Evolutionary conservation across 2,888 invertebrate genomes (phyloP), one percentile per base, ranked within the genome.

Genomic region (Oligia latruncula): DNA sequence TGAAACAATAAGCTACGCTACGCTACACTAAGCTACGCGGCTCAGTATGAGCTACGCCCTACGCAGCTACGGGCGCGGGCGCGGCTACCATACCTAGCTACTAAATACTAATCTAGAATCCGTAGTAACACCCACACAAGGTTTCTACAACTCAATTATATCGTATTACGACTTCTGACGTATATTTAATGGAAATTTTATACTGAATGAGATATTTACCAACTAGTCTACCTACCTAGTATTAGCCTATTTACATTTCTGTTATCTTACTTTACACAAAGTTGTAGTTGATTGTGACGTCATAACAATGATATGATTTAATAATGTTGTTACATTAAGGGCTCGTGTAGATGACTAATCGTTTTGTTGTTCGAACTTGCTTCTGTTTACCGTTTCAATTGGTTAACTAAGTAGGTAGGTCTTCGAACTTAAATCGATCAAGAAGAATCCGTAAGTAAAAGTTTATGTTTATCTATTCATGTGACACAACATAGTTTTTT

Each of bases 231-330:
- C 60, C 79, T 60, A 58, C 29, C 29, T 71, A 58, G 20, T 78
- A 72, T 60, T 84, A 78, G 49, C 43, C 84, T 79, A 60, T 73
- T 70, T 74, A 83, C 65, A 52, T 62, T 85, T 52, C 68, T 71
- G 43, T 78, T 83, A 86, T 83, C 87, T 76, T 65, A 73, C 66
- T 43, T 71, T 73, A 71, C 71, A 72, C 68, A 77, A 74, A 76
- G 78, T 86, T 78, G 74, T 72, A 83, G 40, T 35, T 77, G 67
- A 60, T 43, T 55, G 49, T 77, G 71, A 82, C 77, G 75, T 66
- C 70, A 66, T 66, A 17, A 60, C 52, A 84, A 64, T 70, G 46
- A 79, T 84, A 68, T 78, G 43, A 60, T 66, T 66, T n/a, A 71
- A 52, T 43, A 71, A 58, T 77, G 49, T 64, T 29, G 64, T 73